These are phyloP conservation scores for Aleiodes sp. DNA, from an alignment of 1,140 invertebrate species.

Conservation along the genomic window DNA sequence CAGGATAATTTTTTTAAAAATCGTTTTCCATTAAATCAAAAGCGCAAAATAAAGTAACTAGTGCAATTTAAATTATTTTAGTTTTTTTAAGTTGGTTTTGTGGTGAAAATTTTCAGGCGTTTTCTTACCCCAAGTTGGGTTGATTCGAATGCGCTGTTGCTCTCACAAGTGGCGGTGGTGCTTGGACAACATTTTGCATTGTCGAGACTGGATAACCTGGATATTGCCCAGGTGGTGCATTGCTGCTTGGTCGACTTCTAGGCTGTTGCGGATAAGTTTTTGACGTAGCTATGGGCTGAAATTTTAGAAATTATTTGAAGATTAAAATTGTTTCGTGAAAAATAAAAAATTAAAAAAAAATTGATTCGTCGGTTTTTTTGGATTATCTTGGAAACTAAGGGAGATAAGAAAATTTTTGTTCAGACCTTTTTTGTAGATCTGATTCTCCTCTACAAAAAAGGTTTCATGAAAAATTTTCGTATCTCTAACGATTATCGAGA, in stretches of 20 bases:
- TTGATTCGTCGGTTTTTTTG: too few relatives aligned
- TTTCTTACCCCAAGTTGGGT: conserved; percentile 62
- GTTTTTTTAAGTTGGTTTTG: conserved; percentile 19
- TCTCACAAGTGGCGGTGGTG: conserved; percentile 69
- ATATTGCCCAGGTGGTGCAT: conserved; percentile 60
- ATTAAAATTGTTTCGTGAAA: neutral
- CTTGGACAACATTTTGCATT: conserved; percentile 62
- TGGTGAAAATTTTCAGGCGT: neutral
- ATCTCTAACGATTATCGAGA: too few relatives aligned
- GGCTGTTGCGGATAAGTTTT: conserved; percentile 51
- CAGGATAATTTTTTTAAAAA: neutral
- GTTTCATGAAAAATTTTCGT: too few relatives aligned
- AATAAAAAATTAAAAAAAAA: too few relatives aligned
- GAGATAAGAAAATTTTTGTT: too few relatives aligned
- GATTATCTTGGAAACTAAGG: too few relatives aligned
- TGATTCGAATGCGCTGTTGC: conserved; percentile 63
- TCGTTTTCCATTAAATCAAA: neutral
- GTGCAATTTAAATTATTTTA: too few relatives aligned
- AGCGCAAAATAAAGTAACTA: conserved; percentile 23
- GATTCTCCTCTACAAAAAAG: too few relatives aligned
- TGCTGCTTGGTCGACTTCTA: conserved; percentile 53
- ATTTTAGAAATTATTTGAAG: conserved; percentile 16
- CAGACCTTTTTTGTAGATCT: too few relatives aligned
- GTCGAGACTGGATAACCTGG: conserved; percentile 63
- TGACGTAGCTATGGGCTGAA: conserved; percentile 37